phyloP scores from a whole-genome alignment of 1,140 invertebrate species.

The Tachypleus tridentatus region DNA sequence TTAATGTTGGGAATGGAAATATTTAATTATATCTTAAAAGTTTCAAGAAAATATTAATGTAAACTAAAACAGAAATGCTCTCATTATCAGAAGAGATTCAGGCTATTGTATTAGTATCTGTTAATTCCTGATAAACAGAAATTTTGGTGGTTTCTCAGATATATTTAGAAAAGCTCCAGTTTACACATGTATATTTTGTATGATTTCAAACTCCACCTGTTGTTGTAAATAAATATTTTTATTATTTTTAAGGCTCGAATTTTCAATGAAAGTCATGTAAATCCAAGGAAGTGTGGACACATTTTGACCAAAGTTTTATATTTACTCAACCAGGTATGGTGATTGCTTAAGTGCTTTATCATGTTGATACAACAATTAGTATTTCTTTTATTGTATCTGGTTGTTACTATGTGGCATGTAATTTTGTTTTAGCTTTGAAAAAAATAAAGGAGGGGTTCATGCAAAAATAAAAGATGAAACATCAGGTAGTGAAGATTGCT shows the following conservation, averaged over 20 bases:
- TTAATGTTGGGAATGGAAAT: no score
- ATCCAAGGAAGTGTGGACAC: constrained; percentile 88
- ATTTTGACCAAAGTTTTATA: constrained; percentile 96
- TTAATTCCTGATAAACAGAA: background rate
- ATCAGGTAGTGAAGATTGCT: no score
- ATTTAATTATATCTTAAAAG: no score
- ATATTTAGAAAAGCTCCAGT: no score
- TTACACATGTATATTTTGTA: no score
- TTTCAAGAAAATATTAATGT: background rate
- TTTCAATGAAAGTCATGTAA: constrained; percentile 96
- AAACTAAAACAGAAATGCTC: background rate
- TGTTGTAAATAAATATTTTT: no score
- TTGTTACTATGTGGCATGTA: background rate
- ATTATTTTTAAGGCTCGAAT: constrained; percentile 58
- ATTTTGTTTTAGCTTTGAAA: background rate
- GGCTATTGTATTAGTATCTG: background rate
- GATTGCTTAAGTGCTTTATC: background rate
- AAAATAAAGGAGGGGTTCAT: no score
- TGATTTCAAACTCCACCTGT: no score
- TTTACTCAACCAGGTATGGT: constrained; percentile 64
- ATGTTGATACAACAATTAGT: no score
- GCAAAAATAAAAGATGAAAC: no score
- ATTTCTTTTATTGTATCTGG: background rate
- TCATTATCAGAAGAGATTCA: background rate
- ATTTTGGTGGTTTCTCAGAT: no score